Evolutionary conservation across 2,113 vertebrate genomes (phyloP).

Genomic region (Triplophysa siluroides): DNA sequence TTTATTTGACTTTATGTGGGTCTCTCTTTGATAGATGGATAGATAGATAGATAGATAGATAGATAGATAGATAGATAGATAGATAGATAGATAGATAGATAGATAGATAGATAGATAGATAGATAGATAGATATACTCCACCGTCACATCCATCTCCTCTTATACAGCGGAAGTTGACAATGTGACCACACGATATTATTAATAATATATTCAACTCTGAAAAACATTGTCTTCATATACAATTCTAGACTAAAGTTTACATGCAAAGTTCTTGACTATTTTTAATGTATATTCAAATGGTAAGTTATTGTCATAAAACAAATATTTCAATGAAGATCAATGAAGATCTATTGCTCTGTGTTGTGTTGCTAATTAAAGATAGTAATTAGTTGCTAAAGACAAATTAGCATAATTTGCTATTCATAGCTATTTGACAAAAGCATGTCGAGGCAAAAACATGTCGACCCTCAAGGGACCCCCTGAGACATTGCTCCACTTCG

Average conservation of each 20-base stretch:
- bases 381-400: conserved; percentile 38
- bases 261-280: too few species aligned
- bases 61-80: not conserved
- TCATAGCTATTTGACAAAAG: not conserved
- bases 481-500: too few species aligned
- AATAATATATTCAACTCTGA: too few species aligned
- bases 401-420: conserved; percentile 10
- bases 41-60: not conserved
- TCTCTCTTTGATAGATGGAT: not conserved
- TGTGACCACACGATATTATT: too few species aligned
- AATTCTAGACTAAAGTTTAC: too few species aligned
- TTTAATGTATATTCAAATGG: not conserved
- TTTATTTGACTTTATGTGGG: too few species aligned
- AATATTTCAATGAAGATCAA: not conserved
- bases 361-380: conserved; percentile 24
- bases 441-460: conserved; percentile 19
- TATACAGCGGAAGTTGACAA: too few species aligned
- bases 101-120: too few species aligned
- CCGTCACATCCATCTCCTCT: too few species aligned
- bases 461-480: too few species aligned
- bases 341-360: not conserved
- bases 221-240: not conserved
- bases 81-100: too few species aligned
- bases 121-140: too few species aligned
- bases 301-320: conserved; percentile 16